A percentile compares a stretch with the other conserved stretches of the same genome.
These are phyloP conservation scores for Microtus pennsylvanicus DNA, from an alignment of 2,113 vertebrate species.

Conservation along the genomic window DNA sequence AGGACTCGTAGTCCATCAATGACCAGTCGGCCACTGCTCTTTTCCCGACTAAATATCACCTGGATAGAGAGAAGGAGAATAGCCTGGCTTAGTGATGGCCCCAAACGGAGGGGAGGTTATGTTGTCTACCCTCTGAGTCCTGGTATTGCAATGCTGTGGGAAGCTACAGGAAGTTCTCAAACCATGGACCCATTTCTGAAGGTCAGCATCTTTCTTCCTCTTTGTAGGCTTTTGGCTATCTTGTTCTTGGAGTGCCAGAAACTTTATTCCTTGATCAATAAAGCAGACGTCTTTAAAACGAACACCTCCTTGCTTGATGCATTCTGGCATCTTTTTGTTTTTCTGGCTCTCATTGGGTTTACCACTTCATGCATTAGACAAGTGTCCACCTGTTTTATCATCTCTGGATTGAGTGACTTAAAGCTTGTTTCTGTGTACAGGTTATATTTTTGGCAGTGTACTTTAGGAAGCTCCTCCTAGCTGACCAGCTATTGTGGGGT, in stretches of 20 bases:
- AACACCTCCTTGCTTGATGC: neutral
- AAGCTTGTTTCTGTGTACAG: neutral
- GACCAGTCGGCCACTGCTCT: conserved; percentile 90
- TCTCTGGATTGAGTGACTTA: neutral
- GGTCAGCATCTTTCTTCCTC: too few species aligned
- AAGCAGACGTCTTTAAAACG: neutral
- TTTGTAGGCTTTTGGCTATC: too few species aligned
- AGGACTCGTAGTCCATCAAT: conserved; percentile 92
- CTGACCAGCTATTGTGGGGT: neutral
- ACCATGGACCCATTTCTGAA: too few species aligned
- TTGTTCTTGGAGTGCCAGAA: neutral
- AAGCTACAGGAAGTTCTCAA: neutral
- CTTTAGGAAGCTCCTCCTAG: neutral
- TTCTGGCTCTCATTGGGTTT: neutral
- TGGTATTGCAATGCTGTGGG: neutral
- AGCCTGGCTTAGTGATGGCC: neutral
- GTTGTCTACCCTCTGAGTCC: neutral
- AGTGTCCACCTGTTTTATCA: neutral
- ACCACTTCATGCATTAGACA: neutral
- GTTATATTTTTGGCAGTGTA: neutral
- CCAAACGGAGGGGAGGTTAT: neutral
- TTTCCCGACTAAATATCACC: conserved; percentile 92
- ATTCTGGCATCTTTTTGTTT: neutral
- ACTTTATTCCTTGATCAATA: neutral
- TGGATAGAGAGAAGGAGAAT: conserved; percentile 74